Base-by-base conservation (phyloP, 1,140 invertebrate genomes). In the Drosophila melanica region DNA sequence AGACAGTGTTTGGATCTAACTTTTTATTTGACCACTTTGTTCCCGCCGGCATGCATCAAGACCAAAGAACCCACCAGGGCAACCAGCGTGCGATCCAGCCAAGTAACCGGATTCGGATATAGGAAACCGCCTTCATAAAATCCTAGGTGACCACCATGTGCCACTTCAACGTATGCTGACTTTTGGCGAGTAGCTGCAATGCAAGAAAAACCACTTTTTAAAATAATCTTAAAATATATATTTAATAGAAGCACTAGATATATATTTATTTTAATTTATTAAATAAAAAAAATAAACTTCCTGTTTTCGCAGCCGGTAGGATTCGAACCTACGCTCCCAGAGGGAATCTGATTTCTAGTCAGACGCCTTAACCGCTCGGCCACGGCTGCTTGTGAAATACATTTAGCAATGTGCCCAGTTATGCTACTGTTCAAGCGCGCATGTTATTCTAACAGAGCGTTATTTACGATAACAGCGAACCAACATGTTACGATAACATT, bases 71-170 rank as follows among this genome's bases (percentile, higher is more conserved):
- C 95, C 5, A 95, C 93, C 14, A 96, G 92, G 5, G 95, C 94
- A 6, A 98, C 94, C 6, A 98, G 92, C 1, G 96, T 95, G 48
- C 96, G 94, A 92, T 98, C 97, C 45, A 98, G 91, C 98, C 98
- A 98, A 16, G 97, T 98, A 20, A 98, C 95, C 1, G 96, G 95
- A 81, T 97, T 96, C 0, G 97, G 97, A 89, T 96, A 96, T 0
- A 97, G 76, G 20, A 96, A 92, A 10, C 96, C 96, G 6, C 97
- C 96, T 92, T 98, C 97, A 91, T 98, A 98, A 92, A 97, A 98
- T 33, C 98, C 98, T 64, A 98, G 92, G 92, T 98, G 98, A 8
- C 98, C 98, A 6, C 97, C 97, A 91, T 98, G 97, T 14, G 96
- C 95, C 4, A 97, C 92, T 86, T 97, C 95, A 23, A 98, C 93